Conservation (phyloP, 2,888 invertebrate species). For the Tetranychus truncatus region DNA sequence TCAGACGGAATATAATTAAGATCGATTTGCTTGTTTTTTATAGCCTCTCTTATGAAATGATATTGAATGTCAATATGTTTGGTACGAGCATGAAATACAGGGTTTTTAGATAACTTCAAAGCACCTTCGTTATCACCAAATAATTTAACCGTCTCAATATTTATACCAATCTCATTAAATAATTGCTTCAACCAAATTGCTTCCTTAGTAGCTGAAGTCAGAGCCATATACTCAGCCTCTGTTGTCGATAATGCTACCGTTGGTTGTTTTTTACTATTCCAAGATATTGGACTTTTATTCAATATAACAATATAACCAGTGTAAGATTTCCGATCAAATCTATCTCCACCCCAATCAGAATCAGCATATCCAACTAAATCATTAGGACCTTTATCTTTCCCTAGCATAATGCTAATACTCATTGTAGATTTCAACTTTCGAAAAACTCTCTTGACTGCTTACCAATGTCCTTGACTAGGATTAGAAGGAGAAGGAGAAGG, state of each 20-base stretch:
- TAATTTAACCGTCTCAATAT: neutral
- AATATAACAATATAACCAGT: constrained; percentile 22
- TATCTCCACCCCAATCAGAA: constrained; percentile 24
- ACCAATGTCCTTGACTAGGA: constrained; percentile 13
- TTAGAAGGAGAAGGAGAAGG: constrained; percentile 14
- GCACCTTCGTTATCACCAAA: constrained; percentile 26
- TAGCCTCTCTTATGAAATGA: constrained; percentile 22
- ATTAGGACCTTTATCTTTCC: neutral
- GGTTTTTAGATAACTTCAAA: constrained; percentile 26
- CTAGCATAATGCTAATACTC: neutral
- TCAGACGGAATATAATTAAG: constrained; percentile 6
- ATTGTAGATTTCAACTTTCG: constrained; percentile 7
- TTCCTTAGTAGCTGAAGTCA: constrained; percentile 25
- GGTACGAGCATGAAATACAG: constrained; percentile 24
- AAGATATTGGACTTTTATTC: constrained; percentile 17
- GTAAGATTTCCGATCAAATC: constrained; percentile 23
- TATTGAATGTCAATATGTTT: constrained; percentile 28
- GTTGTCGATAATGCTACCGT: constrained; percentile 25
- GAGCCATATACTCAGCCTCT: constrained; percentile 27
- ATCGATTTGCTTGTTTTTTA: constrained; percentile 15
- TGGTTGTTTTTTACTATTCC: constrained; percentile 22
- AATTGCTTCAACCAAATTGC: constrained; percentile 19
- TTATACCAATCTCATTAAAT: constrained; percentile 14
- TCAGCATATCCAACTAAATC: constrained; percentile 22
- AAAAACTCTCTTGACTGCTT: constrained; percentile 14